phyloP scores from a whole-genome alignment of 2,113 vertebrate species.

The Tenrec ecaudatus region DNA sequence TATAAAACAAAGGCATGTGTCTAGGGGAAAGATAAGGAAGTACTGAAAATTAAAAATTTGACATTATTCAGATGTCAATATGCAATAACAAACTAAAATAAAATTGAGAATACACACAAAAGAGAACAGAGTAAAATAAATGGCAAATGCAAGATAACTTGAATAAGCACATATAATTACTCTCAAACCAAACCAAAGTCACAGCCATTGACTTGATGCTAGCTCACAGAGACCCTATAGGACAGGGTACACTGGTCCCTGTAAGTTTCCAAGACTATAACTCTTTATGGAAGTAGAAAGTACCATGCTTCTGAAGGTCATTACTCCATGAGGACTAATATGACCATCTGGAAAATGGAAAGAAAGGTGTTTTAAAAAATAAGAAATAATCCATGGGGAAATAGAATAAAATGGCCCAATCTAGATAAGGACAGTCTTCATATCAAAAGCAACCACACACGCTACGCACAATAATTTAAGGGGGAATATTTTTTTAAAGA shows the following conservation, averaged over 20 bases:
- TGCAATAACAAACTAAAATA: neutral
- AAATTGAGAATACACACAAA: neutral
- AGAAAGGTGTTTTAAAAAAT: too few species aligned
- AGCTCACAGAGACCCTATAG: too few species aligned
- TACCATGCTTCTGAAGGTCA: too few species aligned
- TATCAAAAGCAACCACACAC: neutral
- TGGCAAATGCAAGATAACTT: neutral
- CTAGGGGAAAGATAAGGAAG: neutral
- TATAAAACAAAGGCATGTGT: neutral
- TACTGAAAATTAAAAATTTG: neutral
- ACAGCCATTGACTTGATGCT: too few species aligned
- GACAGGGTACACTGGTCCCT: too few species aligned
- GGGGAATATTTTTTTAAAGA: neutral
- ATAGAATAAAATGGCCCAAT: slow-evolving; percentile 2
- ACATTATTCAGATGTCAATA: neutral
- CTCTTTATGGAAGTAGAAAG: too few species aligned
- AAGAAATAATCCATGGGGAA: slow-evolving; percentile 8
- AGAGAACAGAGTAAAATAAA: neutral
- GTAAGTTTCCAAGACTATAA: too few species aligned
- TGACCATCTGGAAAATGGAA: too few species aligned
- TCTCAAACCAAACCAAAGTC: neutral
- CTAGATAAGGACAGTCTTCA: neutral
- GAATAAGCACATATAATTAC: neutral
- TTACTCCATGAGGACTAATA: neutral
- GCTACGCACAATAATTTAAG: neutral